phyloP scores from a whole-genome alignment of 2,888 invertebrate genomes.

The Drosophila lacicola region DNA sequence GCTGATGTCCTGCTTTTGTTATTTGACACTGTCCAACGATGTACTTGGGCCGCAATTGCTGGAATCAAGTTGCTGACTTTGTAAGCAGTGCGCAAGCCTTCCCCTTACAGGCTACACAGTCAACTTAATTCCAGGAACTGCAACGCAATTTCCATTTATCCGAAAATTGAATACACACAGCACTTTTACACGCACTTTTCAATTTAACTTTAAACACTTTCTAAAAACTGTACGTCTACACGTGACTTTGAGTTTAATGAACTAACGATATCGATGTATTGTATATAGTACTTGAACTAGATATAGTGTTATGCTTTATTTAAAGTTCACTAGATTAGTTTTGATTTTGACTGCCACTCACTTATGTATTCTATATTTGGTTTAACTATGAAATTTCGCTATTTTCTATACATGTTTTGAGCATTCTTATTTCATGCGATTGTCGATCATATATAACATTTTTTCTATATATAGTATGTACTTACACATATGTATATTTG shows the following conservation, averaged over 20 bases:
- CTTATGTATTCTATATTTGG: conserved; percentile 37
- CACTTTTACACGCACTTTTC: conserved; percentile 21
- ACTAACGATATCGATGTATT: conserved; percentile 51
- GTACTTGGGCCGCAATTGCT: conserved; percentile 83
- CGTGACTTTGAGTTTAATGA: conserved; percentile 8
- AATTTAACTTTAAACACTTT: conserved; percentile 36
- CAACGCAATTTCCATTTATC: conserved; percentile 71
- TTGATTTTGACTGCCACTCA: conserved; percentile 65
- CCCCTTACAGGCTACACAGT: conserved; percentile 84
- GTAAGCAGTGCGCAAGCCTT: conserved; percentile 80
- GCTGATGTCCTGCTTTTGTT: conserved; percentile 13
- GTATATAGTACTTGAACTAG: conserved; percentile 48
- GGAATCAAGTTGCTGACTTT: conserved; percentile 86
- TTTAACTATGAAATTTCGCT: conserved; percentile 55
- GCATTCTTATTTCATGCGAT: conserved; percentile 72
- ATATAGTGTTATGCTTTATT: conserved; percentile 23
- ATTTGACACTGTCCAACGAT: conserved; percentile 47
- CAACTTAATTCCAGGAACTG: conserved; percentile 86
- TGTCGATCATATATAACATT: conserved; percentile 65
- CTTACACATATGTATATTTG: conserved; percentile 21
- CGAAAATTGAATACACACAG: conserved; percentile 12
- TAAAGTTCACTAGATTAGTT: conserved; percentile 58
- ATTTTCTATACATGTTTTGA: conserved; percentile 54
- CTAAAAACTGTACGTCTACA: not conserved
- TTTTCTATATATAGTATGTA: conserved; percentile 23